These are phyloP conservation scores for Eulemur rufifrons DNA, from an alignment of 2,113 vertebrate species.

Conservation along the genomic window DNA sequence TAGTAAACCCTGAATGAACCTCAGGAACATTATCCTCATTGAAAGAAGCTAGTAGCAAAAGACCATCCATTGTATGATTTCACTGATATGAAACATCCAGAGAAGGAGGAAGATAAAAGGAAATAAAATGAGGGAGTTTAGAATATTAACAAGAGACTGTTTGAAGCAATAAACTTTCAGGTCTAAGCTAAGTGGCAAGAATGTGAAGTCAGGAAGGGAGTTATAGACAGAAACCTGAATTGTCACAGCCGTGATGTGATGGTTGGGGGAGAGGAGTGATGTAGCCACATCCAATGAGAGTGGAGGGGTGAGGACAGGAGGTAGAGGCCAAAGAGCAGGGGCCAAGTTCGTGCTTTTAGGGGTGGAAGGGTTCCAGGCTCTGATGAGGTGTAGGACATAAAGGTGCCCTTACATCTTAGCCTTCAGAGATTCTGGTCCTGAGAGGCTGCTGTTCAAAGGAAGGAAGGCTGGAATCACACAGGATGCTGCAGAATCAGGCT, in stretches of 20 bases:
- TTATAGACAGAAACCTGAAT: not conserved
- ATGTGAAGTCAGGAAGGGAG: not conserved
- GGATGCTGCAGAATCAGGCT: too few relatives aligned
- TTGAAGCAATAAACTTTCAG: not conserved
- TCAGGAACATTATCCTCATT: not conserved
- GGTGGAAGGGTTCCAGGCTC: too few relatives aligned
- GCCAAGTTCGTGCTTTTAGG: not conserved
- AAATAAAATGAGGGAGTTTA: not conserved
- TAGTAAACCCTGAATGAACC: not conserved
- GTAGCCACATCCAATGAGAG: too few relatives aligned
- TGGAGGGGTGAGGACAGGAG: not conserved
- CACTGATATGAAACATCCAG: not conserved
- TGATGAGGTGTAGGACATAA: not conserved
- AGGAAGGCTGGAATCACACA: not conserved
- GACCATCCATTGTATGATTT: not conserved
- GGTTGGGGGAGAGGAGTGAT: too few relatives aligned
- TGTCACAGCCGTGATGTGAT: not conserved
- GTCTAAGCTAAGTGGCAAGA: not conserved
- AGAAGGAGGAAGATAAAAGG: not conserved
- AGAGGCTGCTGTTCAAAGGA: rapidly evolving
- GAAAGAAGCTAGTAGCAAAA: too few relatives aligned
- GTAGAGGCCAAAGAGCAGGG: not conserved
- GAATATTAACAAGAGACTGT: not conserved
- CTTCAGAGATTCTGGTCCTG: too few relatives aligned
- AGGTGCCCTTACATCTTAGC: not conserved